These are phyloP conservation scores for Notolabrus celidotus DNA, from an alignment of 2,797 vertebrate genomes.

Conservation along the genomic window DNA sequence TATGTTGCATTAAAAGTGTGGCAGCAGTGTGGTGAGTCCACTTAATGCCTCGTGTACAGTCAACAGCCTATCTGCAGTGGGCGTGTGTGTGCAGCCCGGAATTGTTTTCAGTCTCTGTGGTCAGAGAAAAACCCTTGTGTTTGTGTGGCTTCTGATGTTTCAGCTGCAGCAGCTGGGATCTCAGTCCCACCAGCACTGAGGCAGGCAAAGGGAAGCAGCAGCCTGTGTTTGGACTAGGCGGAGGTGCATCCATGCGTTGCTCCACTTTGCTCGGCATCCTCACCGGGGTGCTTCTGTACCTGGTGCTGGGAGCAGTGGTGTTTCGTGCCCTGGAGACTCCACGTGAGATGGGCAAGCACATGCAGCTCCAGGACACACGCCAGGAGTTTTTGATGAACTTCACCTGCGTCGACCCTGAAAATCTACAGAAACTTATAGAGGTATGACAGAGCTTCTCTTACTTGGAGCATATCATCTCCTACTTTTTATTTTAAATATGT, in stretches of 20 bases:
- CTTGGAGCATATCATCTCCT: background rate
- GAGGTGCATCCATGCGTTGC: slow-evolving; percentile 86
- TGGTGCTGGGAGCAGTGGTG: slow-evolving; percentile 90
- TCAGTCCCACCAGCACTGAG: slow-evolving; percentile 46
- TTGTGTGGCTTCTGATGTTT: slow-evolving; percentile 59
- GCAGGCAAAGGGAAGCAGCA: slow-evolving; percentile 55
- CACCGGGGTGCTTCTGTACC: slow-evolving; percentile 88
- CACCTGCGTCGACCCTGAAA: slow-evolving; percentile 81
- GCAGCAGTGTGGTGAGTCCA: slow-evolving; percentile 61
- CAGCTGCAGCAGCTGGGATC: slow-evolving; percentile 74
- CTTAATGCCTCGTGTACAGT: slow-evolving; percentile 60
- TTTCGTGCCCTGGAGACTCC: slow-evolving; percentile 89
- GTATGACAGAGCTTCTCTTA: slow-evolving; percentile 69
- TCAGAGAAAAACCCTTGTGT: slow-evolving; percentile 38
- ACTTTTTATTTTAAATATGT: background rate
- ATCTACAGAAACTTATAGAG: slow-evolving; percentile 86
- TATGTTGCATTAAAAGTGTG: slow-evolving; percentile 50
- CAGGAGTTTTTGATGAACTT: slow-evolving; percentile 84
- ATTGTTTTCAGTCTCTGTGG: slow-evolving; percentile 24
- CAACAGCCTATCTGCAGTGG: slow-evolving; percentile 35
- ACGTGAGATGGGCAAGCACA: slow-evolving; percentile 78
- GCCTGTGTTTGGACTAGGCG: slow-evolving; percentile 51
- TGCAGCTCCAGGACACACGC: slow-evolving; percentile 68
- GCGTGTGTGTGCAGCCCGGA: background rate
- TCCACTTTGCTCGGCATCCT: slow-evolving; percentile 88